A percentile compares a stretch with the other conserved stretches of the same genome.
Conservation (phyloP, 2,888 invertebrate genomes). For the Drosophila paranaensis region DNA sequence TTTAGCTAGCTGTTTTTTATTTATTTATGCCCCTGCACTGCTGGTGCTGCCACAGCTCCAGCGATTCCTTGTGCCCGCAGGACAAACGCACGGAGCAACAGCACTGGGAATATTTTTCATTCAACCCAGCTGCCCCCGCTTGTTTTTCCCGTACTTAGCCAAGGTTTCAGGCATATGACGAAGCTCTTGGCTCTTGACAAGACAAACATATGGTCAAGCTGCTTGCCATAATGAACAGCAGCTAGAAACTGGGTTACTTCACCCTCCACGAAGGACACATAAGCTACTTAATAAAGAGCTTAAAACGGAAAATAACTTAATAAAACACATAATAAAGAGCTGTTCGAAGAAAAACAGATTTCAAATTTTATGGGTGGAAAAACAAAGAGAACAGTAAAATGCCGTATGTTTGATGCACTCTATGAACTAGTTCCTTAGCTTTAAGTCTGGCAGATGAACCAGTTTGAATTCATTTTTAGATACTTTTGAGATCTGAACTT, state of each 20-base stretch:
- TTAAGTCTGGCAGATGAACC: not conserved
- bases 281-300: not conserved
- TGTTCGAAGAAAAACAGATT: too few species aligned
- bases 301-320: not conserved
- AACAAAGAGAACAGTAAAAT: too few species aligned
- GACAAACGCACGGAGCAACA: slow-evolving; percentile 23
- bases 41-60: not conserved
- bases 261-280: slow-evolving; percentile 18
- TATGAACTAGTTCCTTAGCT: not conserved
- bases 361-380: too few species aligned
- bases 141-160: slow-evolving; percentile 37
- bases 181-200: slow-evolving; percentile 52
- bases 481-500: too few species aligned
- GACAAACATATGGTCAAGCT: slow-evolving; percentile 63
- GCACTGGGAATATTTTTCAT: slow-evolving; percentile 27
- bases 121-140: not conserved
- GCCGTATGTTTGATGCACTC: not conserved
- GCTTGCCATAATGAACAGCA: slow-evolving; percentile 23
- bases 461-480: not conserved
- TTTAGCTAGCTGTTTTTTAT: slow-evolving; percentile 60
- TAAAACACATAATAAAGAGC: slow-evolving; percentile 2
- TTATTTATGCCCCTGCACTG: slow-evolving; percentile 39
- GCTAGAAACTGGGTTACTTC: slow-evolving; percentile 46
- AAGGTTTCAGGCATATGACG: slow-evolving; percentile 37
- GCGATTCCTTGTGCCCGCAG: slow-evolving; percentile 25